Base-by-base conservation (phyloP, 2,888 invertebrate genomes). In the Stegana nigrithorax region DNA sequence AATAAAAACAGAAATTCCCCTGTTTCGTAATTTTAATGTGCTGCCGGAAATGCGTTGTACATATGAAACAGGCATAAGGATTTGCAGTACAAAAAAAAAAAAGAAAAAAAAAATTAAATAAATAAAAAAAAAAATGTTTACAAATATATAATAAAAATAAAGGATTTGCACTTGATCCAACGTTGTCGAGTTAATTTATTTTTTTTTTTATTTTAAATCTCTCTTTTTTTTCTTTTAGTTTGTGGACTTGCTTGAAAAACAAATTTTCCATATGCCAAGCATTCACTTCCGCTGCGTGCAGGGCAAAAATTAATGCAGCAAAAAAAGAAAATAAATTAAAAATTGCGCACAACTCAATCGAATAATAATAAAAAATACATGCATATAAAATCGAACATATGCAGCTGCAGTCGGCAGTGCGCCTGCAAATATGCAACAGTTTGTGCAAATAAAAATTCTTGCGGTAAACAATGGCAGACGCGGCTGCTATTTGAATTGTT, bases 321-420 rank as follows among this genome's bases (percentile, higher is more conserved):
- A 67, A 75, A 76, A 75, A 74, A 76, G 73, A 68, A 75, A 77
- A 75, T 76, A 76, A 73, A 76, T 76, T 69, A 59, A 67, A 69
- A 72, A 72, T 64, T 47, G 39, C 51, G 59, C 63, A n/a, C 64
- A 67, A 69, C 72, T 75, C 71, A 73, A 75, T 76, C 69, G 73
- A 73, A 70, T 69, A 51, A 51, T 51, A 17, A 32, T 29, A 21
- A 53, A 53, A 53, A 53, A 17, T 21, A n/a, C 32, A 32, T 2
- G 12, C n/a, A n/a, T 32, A n/a, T 32, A n/a, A 12, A n/a, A 55
- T 12, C 27, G 7, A 27, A 25, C 10, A n/a, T 25, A 47, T 3
- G 12, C 10, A 23, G 26, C 26, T 26, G 50, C 26, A 23, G 32
- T 32, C 21, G 53, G 12, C 12, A 10, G 10, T 45, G 45, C 32